phyloP scores from a whole-genome alignment of 2,888 invertebrate species.

The Drosophila recens region DNA sequence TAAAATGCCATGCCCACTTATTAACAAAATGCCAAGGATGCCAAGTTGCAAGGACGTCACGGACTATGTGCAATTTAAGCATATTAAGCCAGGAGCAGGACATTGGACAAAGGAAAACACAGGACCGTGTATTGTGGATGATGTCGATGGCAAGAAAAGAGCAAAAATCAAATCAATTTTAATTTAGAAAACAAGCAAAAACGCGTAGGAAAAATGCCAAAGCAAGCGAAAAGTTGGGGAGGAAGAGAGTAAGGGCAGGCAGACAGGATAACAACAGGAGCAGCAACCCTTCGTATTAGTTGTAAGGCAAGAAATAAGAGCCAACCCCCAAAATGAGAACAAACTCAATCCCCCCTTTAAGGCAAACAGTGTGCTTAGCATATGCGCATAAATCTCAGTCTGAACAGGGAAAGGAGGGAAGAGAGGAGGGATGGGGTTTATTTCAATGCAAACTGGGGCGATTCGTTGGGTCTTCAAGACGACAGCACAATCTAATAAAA shows the following conservation, averaged over 20 bases:
- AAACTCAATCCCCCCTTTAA: constrained; percentile 15
- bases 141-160: constrained; percentile 49
- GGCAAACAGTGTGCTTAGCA: constrained; percentile 76
- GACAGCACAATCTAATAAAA: constrained; percentile 82
- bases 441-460: constrained; percentile 65
- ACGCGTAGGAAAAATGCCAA: constrained; percentile 64
- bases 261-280: constrained; percentile 29
- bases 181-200: constrained; percentile 78
- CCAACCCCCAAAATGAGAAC: constrained; percentile 60
- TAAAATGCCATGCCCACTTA: constrained; percentile 59
- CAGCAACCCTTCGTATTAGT: constrained; percentile 57
- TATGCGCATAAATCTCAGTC: constrained; percentile 82
- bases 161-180: constrained; percentile 81
- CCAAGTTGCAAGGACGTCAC: constrained; percentile 30
- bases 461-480: constrained; percentile 60
- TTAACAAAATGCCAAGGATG: constrained; percentile 66
- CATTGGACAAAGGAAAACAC: constrained; percentile 29
- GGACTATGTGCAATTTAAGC: constrained; percentile 65
- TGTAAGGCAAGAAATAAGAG: constrained; percentile 24
- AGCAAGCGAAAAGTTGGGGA: constrained; percentile 56
- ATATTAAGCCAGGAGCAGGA: constrained; percentile 49
- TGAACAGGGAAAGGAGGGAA: constrained; percentile 3
- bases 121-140: background rate
- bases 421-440: constrained; percentile 6
- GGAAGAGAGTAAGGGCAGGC: background rate